These are phyloP conservation scores for Papilio polytes DNA, from an alignment of 1,140 invertebrate species.

Conservation along the genomic window DNA sequence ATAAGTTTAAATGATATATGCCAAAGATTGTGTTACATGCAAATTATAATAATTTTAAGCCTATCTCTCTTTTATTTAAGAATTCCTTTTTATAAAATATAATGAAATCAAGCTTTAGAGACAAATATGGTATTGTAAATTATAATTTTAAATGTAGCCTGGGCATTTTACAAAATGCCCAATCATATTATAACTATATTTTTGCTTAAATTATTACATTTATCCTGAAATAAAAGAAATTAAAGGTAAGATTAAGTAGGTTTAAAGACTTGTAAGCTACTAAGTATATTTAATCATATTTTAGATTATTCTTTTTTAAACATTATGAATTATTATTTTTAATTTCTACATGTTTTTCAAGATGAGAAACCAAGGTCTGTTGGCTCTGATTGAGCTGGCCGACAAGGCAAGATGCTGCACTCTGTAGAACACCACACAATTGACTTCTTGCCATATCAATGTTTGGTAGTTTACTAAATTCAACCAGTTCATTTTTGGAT, in stretches of 20 bases:
- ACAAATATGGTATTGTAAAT: not conserved
- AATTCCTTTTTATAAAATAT: not conserved
- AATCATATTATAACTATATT: not conserved
- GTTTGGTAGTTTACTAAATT: constrained; percentile 86
- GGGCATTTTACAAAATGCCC: not conserved
- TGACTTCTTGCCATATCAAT: constrained; percentile 85
- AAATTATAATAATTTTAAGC: constrained; percentile 32
- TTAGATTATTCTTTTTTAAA: constrained; percentile 31
- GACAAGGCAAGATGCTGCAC: constrained; percentile 85
- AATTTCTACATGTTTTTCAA: constrained; percentile 81
- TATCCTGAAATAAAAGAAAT: not conserved
- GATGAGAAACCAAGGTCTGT: constrained; percentile 86
- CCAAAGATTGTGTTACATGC: constrained; percentile 60
- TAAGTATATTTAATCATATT: not conserved
- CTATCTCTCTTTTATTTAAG: not conserved
- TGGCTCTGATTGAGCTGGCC: constrained; percentile 88
- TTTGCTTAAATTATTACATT: not conserved
- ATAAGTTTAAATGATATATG: constrained; percentile 46
- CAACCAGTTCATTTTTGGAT: constrained; percentile 86
- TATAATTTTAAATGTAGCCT: not conserved
- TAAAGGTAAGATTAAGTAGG: not conserved
- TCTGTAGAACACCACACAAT: constrained; percentile 87
- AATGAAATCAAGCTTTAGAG: not conserved
- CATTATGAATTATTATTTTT: constrained; percentile 47
- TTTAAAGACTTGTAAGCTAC: not conserved